Evolutionary conservation across 2,113 vertebrate species (phyloP).

Genomic region (Sylvia atricapilla): DNA sequence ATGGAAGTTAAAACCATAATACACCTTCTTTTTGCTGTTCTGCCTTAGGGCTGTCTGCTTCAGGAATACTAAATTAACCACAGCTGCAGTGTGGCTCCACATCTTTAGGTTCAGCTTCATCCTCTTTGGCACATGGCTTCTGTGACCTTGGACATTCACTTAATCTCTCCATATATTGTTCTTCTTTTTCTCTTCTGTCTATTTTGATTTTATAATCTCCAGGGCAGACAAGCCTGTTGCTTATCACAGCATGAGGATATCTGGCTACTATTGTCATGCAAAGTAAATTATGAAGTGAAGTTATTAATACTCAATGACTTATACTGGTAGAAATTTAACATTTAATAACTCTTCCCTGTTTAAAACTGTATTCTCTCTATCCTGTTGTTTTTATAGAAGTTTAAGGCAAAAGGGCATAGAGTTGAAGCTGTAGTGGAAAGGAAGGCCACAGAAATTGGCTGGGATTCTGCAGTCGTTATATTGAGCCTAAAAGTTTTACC

Average conservation of each 20-base stretch:
- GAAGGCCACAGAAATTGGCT: neutral
- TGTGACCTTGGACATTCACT: conserved; percentile 9
- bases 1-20: neutral
- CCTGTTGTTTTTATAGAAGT: neutral
- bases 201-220: neutral
- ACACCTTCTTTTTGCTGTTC: neutral
- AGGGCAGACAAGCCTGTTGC: conserved; percentile 11
- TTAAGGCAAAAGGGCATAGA: neutral
- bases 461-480: neutral
- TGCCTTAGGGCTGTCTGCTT: neutral
- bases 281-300: conserved; percentile 34
- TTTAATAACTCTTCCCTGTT: neutral
- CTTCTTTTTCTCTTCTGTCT: neutral
- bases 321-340: neutral
- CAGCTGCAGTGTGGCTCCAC: neutral
- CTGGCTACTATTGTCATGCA: conserved; percentile 1
- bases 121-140: neutral
- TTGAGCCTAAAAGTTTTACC: neutral
- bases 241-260: conserved; percentile 16
- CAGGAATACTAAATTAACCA: neutral
- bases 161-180: neutral
- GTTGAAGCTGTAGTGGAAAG: neutral
- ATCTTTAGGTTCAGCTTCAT: neutral
- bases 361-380: neutral
- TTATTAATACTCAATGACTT: conserved; percentile 10